Percentiles rank a stretch among this genome's conserved stretches.
phyloP scores from a whole-genome alignment of 2,113 vertebrate genomes.

The Bos indicus region DNA sequence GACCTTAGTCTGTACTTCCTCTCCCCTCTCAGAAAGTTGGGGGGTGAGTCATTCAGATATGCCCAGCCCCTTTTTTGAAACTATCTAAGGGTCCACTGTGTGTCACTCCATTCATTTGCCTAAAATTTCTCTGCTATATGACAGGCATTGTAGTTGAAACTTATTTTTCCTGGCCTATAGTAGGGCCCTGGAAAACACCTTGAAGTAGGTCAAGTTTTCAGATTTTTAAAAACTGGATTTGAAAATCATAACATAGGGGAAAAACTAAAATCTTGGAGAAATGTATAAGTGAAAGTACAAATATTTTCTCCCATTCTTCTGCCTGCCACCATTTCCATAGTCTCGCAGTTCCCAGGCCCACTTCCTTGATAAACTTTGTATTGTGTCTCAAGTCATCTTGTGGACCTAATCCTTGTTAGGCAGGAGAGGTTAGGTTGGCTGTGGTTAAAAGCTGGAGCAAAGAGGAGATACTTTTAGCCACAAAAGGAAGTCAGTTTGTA shows the following conservation, averaged over 20 bases:
- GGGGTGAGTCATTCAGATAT: not conserved
- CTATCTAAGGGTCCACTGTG: not conserved
- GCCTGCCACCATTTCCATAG: not conserved
- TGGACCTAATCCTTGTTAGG: not conserved
- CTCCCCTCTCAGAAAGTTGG: not conserved
- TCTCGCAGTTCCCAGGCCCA: not conserved
- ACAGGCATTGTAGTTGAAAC: not conserved
- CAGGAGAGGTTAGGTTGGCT: not conserved
- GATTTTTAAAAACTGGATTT: slow-evolving; percentile 11
- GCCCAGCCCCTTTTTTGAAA: not conserved
- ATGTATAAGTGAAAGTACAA: not conserved
- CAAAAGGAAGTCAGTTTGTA: not conserved
- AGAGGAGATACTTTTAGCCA: not conserved
- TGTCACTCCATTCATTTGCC: not conserved
- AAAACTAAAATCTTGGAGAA: not conserved
- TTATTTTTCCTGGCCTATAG: not conserved
- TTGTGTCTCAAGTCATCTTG: not conserved
- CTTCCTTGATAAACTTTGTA: not conserved
- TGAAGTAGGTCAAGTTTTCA: not conserved
- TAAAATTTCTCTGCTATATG: not conserved
- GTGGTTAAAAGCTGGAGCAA: not conserved
- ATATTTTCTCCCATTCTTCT: not conserved
- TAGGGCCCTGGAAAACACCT: not conserved
- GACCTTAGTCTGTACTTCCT: not conserved
- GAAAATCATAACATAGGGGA: not conserved